These are phyloP conservation scores for Amphiduros pacificus DNA, from an alignment of 2,888 invertebrate species.

Conservation along the genomic window DNA sequence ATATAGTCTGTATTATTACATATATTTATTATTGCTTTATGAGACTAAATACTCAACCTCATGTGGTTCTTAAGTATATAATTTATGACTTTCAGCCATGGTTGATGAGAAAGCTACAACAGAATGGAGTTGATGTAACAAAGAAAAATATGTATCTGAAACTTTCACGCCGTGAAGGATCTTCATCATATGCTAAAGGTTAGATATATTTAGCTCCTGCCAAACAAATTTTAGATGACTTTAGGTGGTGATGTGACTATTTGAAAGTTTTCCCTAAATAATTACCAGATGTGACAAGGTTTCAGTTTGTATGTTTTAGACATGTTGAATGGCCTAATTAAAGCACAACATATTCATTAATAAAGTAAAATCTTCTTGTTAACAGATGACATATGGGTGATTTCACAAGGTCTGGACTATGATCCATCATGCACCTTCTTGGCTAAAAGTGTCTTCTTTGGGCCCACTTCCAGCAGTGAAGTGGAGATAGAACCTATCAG, in stretches of 20 bases:
- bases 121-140: conserved; percentile 20
- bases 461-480: conserved; percentile 40
- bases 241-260: conserved; percentile 41
- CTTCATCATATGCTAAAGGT: conserved; percentile 41
- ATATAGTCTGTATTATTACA: too few relatives aligned
- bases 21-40: too few relatives aligned
- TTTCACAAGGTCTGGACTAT: conserved; percentile 25
- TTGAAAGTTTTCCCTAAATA: conserved; percentile 20
- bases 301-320: not conserved
- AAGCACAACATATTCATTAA: too few relatives aligned
- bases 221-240: conserved; percentile 38
- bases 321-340: too few relatives aligned
- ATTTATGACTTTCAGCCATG: conserved; percentile 32
- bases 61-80: too few relatives aligned
- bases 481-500: conserved; percentile 42
- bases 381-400: conserved; percentile 17
- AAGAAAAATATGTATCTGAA: conserved; percentile 32
- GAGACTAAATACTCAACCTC: too few relatives aligned
- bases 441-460: conserved; percentile 43
- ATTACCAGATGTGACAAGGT: not conserved
- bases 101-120: conserved; percentile 26
- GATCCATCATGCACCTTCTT: conserved; percentile 36
- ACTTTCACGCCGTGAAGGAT: conserved; percentile 37
- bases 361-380: not conserved
- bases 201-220: not conserved